These are phyloP conservation scores for Pseudococcus jackbeardsleyi DNA, from an alignment of 2,888 invertebrate species.

Conservation along the genomic window DNA sequence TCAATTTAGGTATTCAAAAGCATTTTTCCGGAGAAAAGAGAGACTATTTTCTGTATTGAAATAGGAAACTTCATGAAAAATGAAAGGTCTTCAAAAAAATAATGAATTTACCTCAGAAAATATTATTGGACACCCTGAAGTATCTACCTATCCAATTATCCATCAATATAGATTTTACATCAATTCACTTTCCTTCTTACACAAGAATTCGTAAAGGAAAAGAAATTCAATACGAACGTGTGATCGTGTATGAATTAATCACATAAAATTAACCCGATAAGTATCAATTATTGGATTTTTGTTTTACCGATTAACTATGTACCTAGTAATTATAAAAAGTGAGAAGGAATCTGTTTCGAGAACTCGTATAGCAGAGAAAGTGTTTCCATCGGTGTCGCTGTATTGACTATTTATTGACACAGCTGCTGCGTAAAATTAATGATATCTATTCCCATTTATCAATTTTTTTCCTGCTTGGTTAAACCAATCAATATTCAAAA, in stretches of 20 bases:
- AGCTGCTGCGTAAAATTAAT: neutral
- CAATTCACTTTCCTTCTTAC: neutral
- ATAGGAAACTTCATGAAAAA: no score
- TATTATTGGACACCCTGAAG: no score
- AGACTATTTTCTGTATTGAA: no score
- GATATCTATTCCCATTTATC: neutral
- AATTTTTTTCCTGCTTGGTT: neutral
- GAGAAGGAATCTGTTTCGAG: neutral
- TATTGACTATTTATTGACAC: constrained; percentile 1
- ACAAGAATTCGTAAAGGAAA: neutral
- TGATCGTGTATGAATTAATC: constrained; percentile 8
- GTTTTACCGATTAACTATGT: constrained; percentile 13
- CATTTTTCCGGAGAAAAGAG: no score
- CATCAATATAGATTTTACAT: neutral
- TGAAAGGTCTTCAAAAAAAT: no score
- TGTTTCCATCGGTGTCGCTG: neutral
- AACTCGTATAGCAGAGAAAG: constrained; percentile 12
- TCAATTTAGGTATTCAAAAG: no score
- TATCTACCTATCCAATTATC: no score
- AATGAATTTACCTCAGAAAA: no score
- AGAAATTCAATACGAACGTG: neutral
- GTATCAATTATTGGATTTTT: constrained; percentile 36
- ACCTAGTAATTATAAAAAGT: constrained; percentile 30
- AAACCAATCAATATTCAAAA: neutral
- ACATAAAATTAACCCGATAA: constrained; percentile 1